Base-by-base conservation (phyloP, 2,888 invertebrate species). In the Melolontha melolontha region DNA sequence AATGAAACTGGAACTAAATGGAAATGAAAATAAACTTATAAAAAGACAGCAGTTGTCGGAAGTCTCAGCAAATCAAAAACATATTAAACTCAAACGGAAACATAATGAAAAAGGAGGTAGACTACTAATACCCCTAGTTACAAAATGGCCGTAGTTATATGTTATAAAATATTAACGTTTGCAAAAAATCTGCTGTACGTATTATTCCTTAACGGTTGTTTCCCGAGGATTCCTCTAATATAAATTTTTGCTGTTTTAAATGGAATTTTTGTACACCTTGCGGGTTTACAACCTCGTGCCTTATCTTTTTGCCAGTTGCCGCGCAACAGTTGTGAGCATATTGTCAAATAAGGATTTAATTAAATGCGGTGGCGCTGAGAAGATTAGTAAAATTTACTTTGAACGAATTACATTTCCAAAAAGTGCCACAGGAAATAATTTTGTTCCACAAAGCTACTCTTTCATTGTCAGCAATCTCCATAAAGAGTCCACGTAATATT, bases 281-380 rank as follows among this genome's bases (percentile, higher is more conserved):
- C 29, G 14, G 44, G 59, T 59, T 44, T 12, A 42, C 27, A 42
- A 6, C 42, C 42, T 11, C 59, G 59, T 59, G 59, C 59, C 59
- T 59, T 59, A 59, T 59, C 59, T 59, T 44, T 42, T 27, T 12
- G 44, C 10, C 17, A 44, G 44, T 39, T 44, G 12, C 44, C 57
- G 59, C 40, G 59, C 59, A 59, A 59, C 59, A 59, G 59, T 59
- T 59, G 59, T 44, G 42, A 59, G 44, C 59, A 59, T 59, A 59
- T 59, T 59, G 59, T 59, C 59, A 59, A 59, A 59, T 59, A 59
- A 59, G 59, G 59, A 59, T 59, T 59, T 59, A 59, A 59, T 59
- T 59, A 59, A 59, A 44, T 44, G 59, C 59, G 12, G 44, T 27
- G 29, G 29, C 29, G 11, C 29, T 29, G 44, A 59, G 59, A 44